A percentile compares a stretch with the other conserved stretches of the same genome.
Conservation (phyloP, 2,113 vertebrate species). For the Callionymus lyra region DNA sequence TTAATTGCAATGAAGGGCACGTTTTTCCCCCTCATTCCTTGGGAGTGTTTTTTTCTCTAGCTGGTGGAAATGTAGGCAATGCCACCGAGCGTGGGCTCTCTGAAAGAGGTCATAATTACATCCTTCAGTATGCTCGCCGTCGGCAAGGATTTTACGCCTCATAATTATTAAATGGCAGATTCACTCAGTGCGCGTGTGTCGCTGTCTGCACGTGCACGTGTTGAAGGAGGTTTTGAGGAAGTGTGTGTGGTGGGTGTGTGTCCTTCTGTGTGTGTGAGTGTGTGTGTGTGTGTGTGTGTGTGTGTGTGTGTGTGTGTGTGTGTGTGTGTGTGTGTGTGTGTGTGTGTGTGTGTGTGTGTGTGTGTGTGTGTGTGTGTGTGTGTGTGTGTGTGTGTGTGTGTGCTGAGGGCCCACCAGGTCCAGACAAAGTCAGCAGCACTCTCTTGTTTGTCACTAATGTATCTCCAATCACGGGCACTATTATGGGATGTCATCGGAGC, state of each 20-base stretch:
- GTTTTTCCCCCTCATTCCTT: conserved; percentile 58
- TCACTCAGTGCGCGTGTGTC: conserved; percentile 31
- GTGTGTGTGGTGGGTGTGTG: no score
- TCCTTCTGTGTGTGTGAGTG: no score
- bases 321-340: conserved; percentile 15
- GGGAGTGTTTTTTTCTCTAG: conserved; percentile 54
- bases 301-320: conserved; percentile 5
- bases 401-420: conserved; percentile 7
- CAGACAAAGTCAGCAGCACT: conserved; percentile 9
- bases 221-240: conserved; percentile 14
- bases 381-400: conserved; percentile 5
- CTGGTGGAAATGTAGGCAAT: conserved; percentile 61
- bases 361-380: conserved; percentile 3
- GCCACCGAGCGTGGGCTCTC: conserved; percentile 56
- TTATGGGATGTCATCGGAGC: conserved; percentile 23
- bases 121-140: conserved; percentile 66
- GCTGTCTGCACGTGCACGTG: conserved; percentile 9
- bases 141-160: conserved; percentile 71
- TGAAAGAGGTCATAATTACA: conserved; percentile 71
- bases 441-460: conserved; percentile 20
- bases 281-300: no score
- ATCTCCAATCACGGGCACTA: conserved; percentile 25
- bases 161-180: conserved; percentile 71
- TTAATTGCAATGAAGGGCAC: conserved; percentile 69
- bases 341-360: conserved; percentile 2